A percentile compares a stretch with the other conserved stretches of the same genome.
phyloP scores from a whole-genome alignment of 2,888 invertebrate species.

The Teinopalpus imperialis region DNA sequence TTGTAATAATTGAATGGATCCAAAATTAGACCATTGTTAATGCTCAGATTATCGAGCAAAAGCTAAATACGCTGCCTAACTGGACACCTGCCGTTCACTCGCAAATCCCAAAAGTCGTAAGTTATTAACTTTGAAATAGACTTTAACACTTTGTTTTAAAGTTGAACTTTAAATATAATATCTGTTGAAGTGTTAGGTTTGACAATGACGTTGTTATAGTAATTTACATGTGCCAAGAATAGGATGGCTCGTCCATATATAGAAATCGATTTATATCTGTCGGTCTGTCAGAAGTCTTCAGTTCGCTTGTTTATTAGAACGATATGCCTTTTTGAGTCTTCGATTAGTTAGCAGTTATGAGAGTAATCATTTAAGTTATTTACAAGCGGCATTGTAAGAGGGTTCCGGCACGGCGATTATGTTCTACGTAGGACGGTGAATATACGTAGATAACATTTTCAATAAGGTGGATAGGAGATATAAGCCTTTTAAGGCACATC shows the following conservation, averaged over 20 bases:
- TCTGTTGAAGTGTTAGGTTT: constrained; percentile 22
- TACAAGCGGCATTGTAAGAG: too few relatives aligned
- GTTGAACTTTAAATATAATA: constrained; percentile 23
- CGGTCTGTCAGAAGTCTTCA: constrained; percentile 47
- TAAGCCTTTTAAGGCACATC: too few relatives aligned
- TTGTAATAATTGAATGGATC: constrained; percentile 52
- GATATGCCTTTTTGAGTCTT: constrained; percentile 30
- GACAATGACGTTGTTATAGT: constrained; percentile 49
- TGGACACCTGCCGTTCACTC: constrained; percentile 19
- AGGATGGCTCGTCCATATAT: constrained; percentile 40
- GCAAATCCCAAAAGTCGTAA: not conserved
- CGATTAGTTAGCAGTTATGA: constrained; percentile 3
- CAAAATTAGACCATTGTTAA: constrained; percentile 48
- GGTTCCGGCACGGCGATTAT: too few relatives aligned
- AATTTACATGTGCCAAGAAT: constrained; percentile 52
- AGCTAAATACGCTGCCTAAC: constrained; percentile 33
- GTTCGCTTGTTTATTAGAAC: constrained; percentile 42
- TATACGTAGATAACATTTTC: too few relatives aligned
- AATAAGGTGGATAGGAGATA: too few relatives aligned
- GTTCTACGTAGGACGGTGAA: too few relatives aligned
- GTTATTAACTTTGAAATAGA: not conserved
- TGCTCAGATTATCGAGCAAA: constrained; percentile 49
- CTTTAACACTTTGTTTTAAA: not conserved
- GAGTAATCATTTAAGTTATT: too few relatives aligned
- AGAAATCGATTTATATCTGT: constrained; percentile 44